Conservation (phyloP, 2,888 invertebrate species). For the Drosophila mulleri region DNA sequence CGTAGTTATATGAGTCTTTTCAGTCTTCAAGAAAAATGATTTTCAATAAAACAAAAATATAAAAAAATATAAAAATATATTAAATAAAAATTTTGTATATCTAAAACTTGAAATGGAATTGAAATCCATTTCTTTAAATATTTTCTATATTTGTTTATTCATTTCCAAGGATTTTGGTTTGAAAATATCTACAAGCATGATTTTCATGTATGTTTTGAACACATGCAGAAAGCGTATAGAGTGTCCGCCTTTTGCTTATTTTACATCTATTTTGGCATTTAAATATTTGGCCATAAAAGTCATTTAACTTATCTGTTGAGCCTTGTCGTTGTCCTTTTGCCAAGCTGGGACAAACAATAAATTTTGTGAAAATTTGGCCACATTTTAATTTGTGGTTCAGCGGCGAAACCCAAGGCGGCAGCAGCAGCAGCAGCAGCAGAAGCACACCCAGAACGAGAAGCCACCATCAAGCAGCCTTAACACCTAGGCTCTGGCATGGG, state of each 20-base stretch:
- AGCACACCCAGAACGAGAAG: conserved; percentile 1
- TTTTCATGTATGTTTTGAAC: background rate
- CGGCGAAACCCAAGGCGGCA: conserved; percentile 29
- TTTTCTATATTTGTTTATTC: background rate
- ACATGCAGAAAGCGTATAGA: conserved; percentile 15
- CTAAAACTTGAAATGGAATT: too few species aligned
- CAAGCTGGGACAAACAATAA: conserved; percentile 72
- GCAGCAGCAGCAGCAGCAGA: conserved; percentile 11
- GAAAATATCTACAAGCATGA: background rate
- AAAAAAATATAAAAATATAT: too few species aligned
- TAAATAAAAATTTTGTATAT: too few species aligned
- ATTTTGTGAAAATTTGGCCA: conserved; percentile 73
- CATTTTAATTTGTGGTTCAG: conserved; percentile 77
- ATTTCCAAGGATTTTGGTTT: background rate
- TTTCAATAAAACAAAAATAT: too few species aligned
- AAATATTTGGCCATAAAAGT: conserved; percentile 53
- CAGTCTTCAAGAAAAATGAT: too few species aligned
- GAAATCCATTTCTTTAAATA: too few species aligned
- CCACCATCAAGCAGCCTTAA: conserved; percentile 39
- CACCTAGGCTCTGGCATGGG: conserved; percentile 53
- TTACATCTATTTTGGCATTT: conserved; percentile 25
- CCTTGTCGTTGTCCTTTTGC: conserved; percentile 44
- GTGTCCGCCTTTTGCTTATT: background rate
- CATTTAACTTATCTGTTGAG: conserved; percentile 53
- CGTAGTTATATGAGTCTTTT: too few species aligned